Percentiles rank a stretch among this genome's conserved stretches.
These are phyloP conservation scores for Magallana nippona DNA, from an alignment of 2,888 invertebrate species.

Conservation along the genomic window DNA sequence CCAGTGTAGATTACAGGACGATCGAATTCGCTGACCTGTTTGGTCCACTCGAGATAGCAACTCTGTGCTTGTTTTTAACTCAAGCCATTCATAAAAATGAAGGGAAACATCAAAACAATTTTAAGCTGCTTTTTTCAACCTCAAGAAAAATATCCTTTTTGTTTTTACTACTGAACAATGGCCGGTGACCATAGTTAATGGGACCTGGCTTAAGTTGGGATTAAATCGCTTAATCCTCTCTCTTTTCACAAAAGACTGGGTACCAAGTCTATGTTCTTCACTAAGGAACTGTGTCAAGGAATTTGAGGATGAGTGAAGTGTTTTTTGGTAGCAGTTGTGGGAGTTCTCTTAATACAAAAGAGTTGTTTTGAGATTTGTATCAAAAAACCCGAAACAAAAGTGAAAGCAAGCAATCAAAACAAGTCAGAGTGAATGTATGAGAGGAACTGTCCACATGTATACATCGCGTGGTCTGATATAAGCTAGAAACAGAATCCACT, in stretches of 20 bases:
- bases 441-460: background rate
- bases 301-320: constrained; percentile 32
- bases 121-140: background rate
- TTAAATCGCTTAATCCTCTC: constrained; percentile 8
- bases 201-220: background rate
- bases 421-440: background rate
- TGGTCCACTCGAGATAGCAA: background rate
- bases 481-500: background rate
- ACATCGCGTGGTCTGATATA: no score
- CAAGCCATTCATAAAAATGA: constrained; percentile 11
- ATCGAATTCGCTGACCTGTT: background rate
- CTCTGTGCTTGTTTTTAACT: background rate
- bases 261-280: constrained; percentile 5
- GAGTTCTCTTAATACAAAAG: background rate
- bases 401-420: background rate
- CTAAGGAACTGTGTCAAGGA: constrained; percentile 28
- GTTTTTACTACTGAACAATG: background rate
- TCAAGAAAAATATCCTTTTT: background rate
- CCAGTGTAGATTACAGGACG: background rate
- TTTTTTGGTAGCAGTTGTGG: background rate
- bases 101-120: background rate
- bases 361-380: constrained; percentile 8
- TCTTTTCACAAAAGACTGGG: background rate
- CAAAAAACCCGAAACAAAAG: background rate
- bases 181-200: background rate